A percentile compares a stretch with the other conserved stretches of the same genome.
These are phyloP conservation scores for Eleginops maclovinus DNA, from an alignment of 2,113 vertebrate genomes.

Conservation along the genomic window DNA sequence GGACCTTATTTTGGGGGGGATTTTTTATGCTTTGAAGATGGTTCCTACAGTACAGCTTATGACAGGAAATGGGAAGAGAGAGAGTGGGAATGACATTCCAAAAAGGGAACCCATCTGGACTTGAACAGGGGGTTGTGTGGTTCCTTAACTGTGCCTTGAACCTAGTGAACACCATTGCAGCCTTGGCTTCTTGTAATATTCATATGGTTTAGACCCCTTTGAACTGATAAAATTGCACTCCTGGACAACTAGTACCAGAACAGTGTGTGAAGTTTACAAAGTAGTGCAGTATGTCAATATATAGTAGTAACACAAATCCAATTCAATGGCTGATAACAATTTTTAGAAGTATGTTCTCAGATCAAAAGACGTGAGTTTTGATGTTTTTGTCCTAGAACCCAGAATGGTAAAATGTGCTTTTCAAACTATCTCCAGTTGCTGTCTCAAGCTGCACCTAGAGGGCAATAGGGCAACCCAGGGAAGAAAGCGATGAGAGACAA, in stretches of 20 bases:
- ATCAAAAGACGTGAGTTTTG: not conserved
- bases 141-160: not conserved
- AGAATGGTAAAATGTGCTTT: conserved; percentile 4
- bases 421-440: conserved; percentile 3
- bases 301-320: not conserved
- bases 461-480: not conserved
- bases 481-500: not conserved
- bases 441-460: not conserved
- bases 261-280: not conserved
- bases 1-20: not conserved
- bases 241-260: not conserved
- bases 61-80: not conserved
- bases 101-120: not conserved
- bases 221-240: not conserved
- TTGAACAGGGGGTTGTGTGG: not conserved
- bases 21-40: not conserved
- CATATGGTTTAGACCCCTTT: not conserved
- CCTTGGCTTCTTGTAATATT: not conserved
- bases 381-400: not conserved
- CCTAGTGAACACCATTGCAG: not conserved
- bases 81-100: not conserved
- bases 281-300: not conserved
- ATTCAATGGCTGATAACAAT: not conserved
- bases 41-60: not conserved
- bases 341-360: not conserved